phyloP scores from a whole-genome alignment of 2,888 invertebrate genomes.

The Pollenia amentaria region DNA sequence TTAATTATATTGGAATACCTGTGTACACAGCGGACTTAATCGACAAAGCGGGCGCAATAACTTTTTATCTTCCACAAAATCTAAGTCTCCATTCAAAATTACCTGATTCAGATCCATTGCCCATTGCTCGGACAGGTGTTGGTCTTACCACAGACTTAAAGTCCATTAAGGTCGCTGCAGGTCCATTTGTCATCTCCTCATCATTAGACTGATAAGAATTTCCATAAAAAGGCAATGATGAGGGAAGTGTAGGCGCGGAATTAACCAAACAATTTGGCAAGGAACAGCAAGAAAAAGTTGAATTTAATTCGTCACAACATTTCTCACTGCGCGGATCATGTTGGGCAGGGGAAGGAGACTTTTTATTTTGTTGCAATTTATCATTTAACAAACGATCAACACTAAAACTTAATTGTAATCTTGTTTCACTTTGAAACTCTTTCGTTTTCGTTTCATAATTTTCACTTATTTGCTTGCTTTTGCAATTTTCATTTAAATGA shows the following conservation, averaged over 20 bases:
- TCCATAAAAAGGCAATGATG: constrained; percentile 40
- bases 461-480: constrained; percentile 30
- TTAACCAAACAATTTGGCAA: constrained; percentile 77
- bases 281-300: constrained; percentile 78
- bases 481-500: constrained; percentile 44
- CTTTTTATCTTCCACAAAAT: no score
- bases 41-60: no score
- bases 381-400: constrained; percentile 82
- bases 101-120: constrained; percentile 79
- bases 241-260: constrained; percentile 57
- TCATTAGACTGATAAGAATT: constrained; percentile 21
- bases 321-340: constrained; percentile 41
- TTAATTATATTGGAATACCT: no score
- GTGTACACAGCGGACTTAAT: no score
- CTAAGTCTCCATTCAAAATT: constrained; percentile 24
- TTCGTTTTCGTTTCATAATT: constrained; percentile 44
- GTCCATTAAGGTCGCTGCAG: constrained; percentile 77
- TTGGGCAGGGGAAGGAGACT: constrained; percentile 4
- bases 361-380: constrained; percentile 69
- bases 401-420: constrained; percentile 83
- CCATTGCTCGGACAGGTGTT: constrained; percentile 80
- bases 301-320: constrained; percentile 77
- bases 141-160: constrained; percentile 81
- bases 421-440: constrained; percentile 76
- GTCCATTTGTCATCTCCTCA: constrained; percentile 20